phyloP scores from a whole-genome alignment of 2,888 invertebrate species.

The Aproaerema taeniolella region DNA sequence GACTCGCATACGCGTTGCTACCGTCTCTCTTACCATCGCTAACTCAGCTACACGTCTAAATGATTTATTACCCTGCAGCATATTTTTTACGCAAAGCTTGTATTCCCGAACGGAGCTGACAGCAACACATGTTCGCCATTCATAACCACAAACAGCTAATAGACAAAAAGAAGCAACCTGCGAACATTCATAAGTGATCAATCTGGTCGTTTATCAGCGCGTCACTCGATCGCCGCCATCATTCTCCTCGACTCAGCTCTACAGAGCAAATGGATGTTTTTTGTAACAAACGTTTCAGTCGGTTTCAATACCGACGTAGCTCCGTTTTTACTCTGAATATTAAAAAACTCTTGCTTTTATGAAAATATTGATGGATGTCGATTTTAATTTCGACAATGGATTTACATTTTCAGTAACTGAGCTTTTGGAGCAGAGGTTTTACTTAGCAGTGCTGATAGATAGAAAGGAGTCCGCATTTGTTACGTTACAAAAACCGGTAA shows the following conservation, averaged over 20 bases:
- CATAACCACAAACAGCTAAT: constrained; percentile 26
- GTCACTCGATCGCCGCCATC: constrained; percentile 24
- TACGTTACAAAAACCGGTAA: not conserved
- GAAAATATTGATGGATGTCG: constrained; percentile 3
- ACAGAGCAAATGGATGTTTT: constrained; percentile 20
- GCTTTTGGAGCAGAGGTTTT: not conserved
- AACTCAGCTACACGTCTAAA: not conserved
- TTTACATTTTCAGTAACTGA: not conserved
- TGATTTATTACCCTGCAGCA: constrained; percentile 11
- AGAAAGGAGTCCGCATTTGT: not conserved
- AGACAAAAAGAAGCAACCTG: constrained; percentile 22
- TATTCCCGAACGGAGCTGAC: constrained; percentile 21
- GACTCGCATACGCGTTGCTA: constrained; percentile 1
- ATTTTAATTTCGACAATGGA: constrained; percentile 2
- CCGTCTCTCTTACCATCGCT: no score
- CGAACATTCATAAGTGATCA: constrained; percentile 31
- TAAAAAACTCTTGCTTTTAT: not conserved
- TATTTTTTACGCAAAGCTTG: constrained; percentile 9
- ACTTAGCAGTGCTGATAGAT: not conserved
- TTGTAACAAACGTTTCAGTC: constrained; percentile 36
- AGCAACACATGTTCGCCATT: constrained; percentile 29
- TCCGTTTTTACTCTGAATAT: not conserved
- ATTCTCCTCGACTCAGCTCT: constrained; percentile 4
- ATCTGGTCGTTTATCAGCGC: constrained; percentile 33
- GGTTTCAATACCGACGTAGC: constrained; percentile 26